Percentiles rank a stretch among this genome's conserved stretches.
phyloP scores from a whole-genome alignment of 2,797 vertebrate genomes.

The Platyrinchus mystaceus region DNA sequence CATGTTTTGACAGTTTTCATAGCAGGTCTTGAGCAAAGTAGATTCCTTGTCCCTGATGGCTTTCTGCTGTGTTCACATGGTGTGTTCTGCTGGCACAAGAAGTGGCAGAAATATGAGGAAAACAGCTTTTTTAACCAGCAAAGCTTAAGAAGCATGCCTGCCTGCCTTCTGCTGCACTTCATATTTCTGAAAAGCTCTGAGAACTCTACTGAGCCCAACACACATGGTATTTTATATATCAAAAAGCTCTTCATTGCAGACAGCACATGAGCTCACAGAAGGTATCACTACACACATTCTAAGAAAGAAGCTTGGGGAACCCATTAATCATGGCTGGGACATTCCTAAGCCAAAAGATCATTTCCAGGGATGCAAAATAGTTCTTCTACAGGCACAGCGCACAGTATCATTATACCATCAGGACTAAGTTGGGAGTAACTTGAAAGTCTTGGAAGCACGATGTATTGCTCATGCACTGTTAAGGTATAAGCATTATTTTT shows the following conservation, averaged over 20 bases:
- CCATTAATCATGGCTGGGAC: not conserved
- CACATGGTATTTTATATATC: accelerated
- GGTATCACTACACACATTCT: not conserved
- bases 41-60: not conserved
- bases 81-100: not conserved
- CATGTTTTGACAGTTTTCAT: not conserved
- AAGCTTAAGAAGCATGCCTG: not conserved
- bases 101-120: not conserved
- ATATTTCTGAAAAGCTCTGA: not conserved
- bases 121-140: not conserved
- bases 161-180: not conserved
- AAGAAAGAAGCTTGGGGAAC: not conserved
- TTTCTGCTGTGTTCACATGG: not conserved
- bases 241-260: not conserved
- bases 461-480: not conserved
- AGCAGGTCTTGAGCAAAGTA: not conserved
- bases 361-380: not conserved
- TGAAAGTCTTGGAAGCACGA: not conserved
- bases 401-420: not conserved
- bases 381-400: not conserved
- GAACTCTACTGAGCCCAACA: not conserved
- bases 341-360: not conserved
- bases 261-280: not conserved
- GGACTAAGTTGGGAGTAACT: not conserved
- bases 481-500: not conserved